These are phyloP conservation scores for Takifugu ocellatus DNA, from an alignment of 2,797 vertebrate species.

Conservation along the genomic window DNA sequence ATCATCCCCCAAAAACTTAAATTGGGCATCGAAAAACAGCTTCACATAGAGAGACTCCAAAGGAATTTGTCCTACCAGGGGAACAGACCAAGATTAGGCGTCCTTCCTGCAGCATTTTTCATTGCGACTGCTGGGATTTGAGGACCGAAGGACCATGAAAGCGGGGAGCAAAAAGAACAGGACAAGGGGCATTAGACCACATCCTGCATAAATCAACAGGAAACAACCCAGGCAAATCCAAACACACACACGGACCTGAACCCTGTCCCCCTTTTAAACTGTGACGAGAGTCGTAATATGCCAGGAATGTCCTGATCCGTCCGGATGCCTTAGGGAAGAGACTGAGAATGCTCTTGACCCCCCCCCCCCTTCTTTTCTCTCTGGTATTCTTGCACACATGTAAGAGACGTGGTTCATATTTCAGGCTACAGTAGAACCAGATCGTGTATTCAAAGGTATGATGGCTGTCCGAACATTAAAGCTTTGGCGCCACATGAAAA, in stretches of 20 bases:
- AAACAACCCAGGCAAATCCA: conserved; percentile 44
- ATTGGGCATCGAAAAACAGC: too few species aligned
- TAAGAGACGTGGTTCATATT: conserved; percentile 24
- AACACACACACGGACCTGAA: conserved; percentile 52
- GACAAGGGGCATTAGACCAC: conserved; percentile 35
- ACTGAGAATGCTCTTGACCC: conserved; percentile 27
- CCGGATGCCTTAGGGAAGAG: conserved; percentile 47
- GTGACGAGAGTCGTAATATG: conserved; percentile 56
- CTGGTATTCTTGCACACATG: conserved; percentile 19
- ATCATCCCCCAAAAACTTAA: too few species aligned
- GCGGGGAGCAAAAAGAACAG: conserved; percentile 39
- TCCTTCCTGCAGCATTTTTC: conserved; percentile 64
- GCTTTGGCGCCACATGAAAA: conserved; percentile 24
- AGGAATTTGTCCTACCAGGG: conserved; percentile 46
- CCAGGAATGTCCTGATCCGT: conserved; percentile 59
- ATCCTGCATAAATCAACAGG: conserved; percentile 28
- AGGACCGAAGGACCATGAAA: conserved; percentile 40
- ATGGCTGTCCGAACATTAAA: conserved; percentile 14
- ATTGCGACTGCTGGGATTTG: conserved; percentile 52
- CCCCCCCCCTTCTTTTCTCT: conserved; percentile 2
- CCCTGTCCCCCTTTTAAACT: conserved; percentile 33
- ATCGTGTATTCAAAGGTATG: conserved; percentile 22
- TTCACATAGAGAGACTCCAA: conserved; percentile 4
- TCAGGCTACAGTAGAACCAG: conserved; percentile 22
- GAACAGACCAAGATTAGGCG: conserved; percentile 58